Evolutionary conservation across 2,797 vertebrate species (phyloP).

Genomic region (Propithecus perrieri): DNA sequence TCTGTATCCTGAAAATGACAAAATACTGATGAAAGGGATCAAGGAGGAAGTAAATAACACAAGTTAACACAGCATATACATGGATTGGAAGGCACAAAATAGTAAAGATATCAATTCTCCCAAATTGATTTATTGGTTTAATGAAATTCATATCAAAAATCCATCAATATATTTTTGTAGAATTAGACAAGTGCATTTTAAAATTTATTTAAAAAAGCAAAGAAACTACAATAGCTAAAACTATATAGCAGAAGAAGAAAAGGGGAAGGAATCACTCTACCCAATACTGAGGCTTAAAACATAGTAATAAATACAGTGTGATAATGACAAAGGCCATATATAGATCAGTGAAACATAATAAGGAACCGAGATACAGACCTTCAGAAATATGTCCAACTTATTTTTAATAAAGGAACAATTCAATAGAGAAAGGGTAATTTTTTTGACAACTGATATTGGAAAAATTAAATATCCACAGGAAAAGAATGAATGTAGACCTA

Average conservation of each 20-base stretch:
- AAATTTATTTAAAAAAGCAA: not conserved
- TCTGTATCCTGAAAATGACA: not conserved
- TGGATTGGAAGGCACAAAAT: not conserved
- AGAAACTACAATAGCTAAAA: not conserved
- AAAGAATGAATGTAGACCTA: not conserved
- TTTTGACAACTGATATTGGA: not conserved
- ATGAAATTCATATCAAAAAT: not conserved
- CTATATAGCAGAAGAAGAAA: not conserved
- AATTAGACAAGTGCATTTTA: not conserved
- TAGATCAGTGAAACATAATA: not conserved
- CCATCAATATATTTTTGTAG: not conserved
- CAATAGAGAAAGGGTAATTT: not conserved
- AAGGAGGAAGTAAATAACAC: not conserved
- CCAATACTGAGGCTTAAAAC: not conserved
- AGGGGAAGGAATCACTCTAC: not conserved
- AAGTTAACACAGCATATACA: not conserved
- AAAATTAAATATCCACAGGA: not conserved
- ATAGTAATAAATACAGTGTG: not conserved
- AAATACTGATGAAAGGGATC: not conserved
- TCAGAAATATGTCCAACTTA: not conserved
- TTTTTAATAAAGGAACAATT: not conserved
- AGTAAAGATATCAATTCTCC: not conserved
- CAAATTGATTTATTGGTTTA: not conserved
- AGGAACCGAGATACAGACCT: not conserved
- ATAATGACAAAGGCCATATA: not conserved